phyloP scores from a whole-genome alignment of 1,140 invertebrate species.

The Vanessa atalanta region DNA sequence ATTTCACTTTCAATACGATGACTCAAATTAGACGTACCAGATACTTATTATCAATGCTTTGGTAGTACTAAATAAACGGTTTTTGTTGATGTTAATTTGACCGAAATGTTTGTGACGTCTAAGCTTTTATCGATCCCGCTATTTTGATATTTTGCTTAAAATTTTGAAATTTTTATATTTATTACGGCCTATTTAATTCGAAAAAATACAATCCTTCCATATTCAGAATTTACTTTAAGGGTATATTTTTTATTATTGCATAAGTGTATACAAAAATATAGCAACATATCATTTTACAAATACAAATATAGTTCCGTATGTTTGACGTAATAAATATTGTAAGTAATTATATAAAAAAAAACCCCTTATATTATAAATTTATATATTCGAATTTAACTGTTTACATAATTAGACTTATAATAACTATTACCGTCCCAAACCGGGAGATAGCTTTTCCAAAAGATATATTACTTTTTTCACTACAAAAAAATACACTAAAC shows the following conservation, averaged over 20 bases:
- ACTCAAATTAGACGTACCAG: background rate
- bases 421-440: slow-evolving; percentile 8
- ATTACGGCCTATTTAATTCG: slow-evolving; percentile 44
- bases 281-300: slow-evolving; percentile 42
- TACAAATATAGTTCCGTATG: slow-evolving; percentile 26
- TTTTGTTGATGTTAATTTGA: slow-evolving; percentile 8
- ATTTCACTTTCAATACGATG: background rate
- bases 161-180: slow-evolving; percentile 34
- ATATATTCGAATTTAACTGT: slow-evolving; percentile 32
- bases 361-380: slow-evolving; percentile 29
- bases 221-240: slow-evolving; percentile 45
- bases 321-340: slow-evolving; percentile 17
- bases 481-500: background rate
- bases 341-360: slow-evolving; percentile 17
- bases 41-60: slow-evolving; percentile 22
- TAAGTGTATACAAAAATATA: slow-evolving; percentile 39
- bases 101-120: background rate
- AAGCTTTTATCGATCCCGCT: slow-evolving; percentile 20
- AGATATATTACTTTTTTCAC: background rate
- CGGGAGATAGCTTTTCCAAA: slow-evolving; percentile 10
- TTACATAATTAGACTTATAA: slow-evolving; percentile 17
- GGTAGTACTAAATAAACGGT: slow-evolving; percentile 1
- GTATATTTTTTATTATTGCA: slow-evolving; percentile 37
- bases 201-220: slow-evolving; percentile 46
- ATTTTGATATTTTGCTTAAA: slow-evolving; percentile 30